Conservation (phyloP, 2,797 vertebrate genomes). For the Tokudaia tokunoshimensis region DNA sequence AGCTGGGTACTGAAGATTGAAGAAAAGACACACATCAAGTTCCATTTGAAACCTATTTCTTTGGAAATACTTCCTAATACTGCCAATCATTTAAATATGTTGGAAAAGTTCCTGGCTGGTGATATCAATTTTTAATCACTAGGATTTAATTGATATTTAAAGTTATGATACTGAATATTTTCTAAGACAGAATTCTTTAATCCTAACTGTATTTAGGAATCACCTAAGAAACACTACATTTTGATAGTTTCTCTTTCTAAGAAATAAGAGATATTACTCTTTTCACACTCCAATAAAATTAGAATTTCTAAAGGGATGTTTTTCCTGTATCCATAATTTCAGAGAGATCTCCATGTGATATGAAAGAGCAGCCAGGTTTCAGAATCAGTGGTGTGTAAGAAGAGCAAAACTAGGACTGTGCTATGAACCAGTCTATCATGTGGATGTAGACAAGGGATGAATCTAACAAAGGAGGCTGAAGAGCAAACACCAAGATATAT, state of each 20-base stretch:
- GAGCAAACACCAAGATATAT: neutral
- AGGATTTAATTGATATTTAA: neutral
- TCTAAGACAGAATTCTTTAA: slow-evolving; percentile 4
- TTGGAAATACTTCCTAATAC: neutral
- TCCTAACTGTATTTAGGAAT: neutral
- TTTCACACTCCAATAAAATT: neutral
- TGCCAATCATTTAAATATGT: neutral
- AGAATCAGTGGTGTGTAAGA: slow-evolving; percentile 2
- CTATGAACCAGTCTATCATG: neutral
- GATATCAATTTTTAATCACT: slow-evolving; percentile 3
- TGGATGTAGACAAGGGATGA: neutral
- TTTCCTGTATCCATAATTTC: neutral
- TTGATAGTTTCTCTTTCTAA: neutral
- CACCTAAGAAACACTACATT: neutral
- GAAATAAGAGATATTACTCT: neutral
- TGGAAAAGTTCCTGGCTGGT: neutral
- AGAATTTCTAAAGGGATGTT: neutral
- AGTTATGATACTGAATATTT: neutral
- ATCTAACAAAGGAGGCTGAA: neutral
- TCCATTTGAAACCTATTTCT: slow-evolving; percentile 44
- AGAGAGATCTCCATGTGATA: neutral
- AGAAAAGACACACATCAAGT: neutral
- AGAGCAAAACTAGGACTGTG: neutral
- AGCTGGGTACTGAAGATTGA: neutral
- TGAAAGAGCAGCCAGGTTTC: neutral